A percentile compares a stretch with the other conserved stretches of the same genome.
Evolutionary conservation across 2,797 vertebrate species (phyloP).

Genomic region (Xenentodon cancila): DNA sequence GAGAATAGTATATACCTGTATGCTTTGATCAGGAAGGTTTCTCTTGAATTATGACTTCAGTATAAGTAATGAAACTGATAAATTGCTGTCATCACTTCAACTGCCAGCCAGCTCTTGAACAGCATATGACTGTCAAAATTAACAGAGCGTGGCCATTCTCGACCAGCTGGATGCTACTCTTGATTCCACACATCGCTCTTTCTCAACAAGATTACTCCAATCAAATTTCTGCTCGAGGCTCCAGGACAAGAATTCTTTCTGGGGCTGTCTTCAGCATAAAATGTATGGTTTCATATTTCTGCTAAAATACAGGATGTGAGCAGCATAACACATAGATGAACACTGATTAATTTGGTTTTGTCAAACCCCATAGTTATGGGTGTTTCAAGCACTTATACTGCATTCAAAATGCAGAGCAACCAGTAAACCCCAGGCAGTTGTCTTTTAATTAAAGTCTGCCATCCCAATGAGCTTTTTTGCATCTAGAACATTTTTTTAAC

Average conservation of each 20-base stretch:
- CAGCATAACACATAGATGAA: slow-evolving; percentile 18
- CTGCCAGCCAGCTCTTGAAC: neutral
- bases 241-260: neutral
- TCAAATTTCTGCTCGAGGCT: slow-evolving; percentile 7
- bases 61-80: neutral
- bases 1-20: too few species aligned
- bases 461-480: slow-evolving; percentile 11
- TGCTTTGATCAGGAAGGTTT: neutral
- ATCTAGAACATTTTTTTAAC: slow-evolving; percentile 11
- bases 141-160: neutral
- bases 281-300: neutral
- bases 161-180: neutral
- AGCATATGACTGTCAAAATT: neutral
- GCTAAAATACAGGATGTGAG: slow-evolving; percentile 12
- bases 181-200: slow-evolving; percentile 18
- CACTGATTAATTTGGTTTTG: slow-evolving; percentile 31
- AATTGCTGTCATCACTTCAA: neutral
- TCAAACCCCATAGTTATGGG: slow-evolving; percentile 4
- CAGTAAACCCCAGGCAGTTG: neutral
- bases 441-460: slow-evolving; percentile 21
- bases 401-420: slow-evolving; percentile 29
- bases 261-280: neutral
- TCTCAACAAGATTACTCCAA: slow-evolving; percentile 14
- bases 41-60: neutral
- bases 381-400: slow-evolving; percentile 11